Conservation (phyloP, 2,113 vertebrate genomes). For the Craseonycteris thonglongyai region DNA sequence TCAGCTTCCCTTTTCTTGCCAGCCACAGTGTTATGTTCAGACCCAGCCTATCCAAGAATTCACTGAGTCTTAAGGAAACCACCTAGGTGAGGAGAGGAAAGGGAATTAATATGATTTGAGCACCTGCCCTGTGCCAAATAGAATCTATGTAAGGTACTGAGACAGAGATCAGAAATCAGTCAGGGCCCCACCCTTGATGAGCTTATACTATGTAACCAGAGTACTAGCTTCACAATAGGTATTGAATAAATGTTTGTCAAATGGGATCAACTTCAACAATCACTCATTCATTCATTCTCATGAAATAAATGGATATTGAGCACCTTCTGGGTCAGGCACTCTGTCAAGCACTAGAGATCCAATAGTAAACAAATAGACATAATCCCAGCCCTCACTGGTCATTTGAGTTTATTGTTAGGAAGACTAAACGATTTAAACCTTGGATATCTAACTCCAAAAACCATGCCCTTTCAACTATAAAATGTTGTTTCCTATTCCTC, state of each 20-base stretch:
- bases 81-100: neutral
- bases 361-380: neutral
- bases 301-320: neutral
- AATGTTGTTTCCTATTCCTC: neutral
- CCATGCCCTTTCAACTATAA: neutral
- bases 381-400: neutral
- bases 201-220: neutral
- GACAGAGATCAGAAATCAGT: neutral
- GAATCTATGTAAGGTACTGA: neutral
- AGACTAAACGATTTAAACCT: constrained; percentile 9
- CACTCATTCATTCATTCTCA: constrained; percentile 17
- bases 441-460: neutral
- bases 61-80: neutral
- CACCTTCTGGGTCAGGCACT: constrained; percentile 2
- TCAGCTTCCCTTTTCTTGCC: neutral
- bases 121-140: neutral
- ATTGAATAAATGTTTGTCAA: constrained; percentile 9
- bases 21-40: neutral
- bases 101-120: neutral
- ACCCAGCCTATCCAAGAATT: neutral
- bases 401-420: too few relatives aligned
- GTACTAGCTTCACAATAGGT: neutral
- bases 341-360: constrained; percentile 2
- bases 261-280: neutral
- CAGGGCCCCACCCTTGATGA: neutral